Base-by-base conservation (phyloP, 2,113 vertebrate species). In the Menidia beryllina region DNA sequence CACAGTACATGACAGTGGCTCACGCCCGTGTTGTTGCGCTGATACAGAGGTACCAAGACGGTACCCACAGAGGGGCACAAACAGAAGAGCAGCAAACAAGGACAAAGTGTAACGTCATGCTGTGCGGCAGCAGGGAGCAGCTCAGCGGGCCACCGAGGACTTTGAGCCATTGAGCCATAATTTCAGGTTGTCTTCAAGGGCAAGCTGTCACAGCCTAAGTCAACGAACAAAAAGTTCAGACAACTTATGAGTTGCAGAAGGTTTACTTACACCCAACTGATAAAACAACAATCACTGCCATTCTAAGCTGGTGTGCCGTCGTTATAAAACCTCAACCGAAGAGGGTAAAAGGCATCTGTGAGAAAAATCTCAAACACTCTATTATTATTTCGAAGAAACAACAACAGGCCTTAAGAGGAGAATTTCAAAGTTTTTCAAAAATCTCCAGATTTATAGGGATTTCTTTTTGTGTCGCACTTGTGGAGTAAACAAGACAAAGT, bases 81-180 rank as follows among this genome's bases (percentile, higher is more conserved):
- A 69, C n/a, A 48, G 3, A 80, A 62, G 15, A 69, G 59, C 67
- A 55, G 84, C 62, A 86, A 75, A 78, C 73, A 82, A 85, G 81
- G 84, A 60, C 85, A 76, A 23, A 26, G 24, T 1, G 50, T 14
- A 25, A 47, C 51, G 6, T 59, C 83, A 54, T 15, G 77, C 70
- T 72, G 72, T 41, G 86, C 50, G 53, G 66, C 81, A 72, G 84
- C 77, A 60, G 86, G 53, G 63, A 58, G 52, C 48, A 9, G 69
- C 75, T 30, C 88, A 69, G 52, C 77, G 17, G 75, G 71, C 41
- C 53, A 48, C 38, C 41, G 2, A 41, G 62, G 25, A 61, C 77
- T 48, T 34, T 72, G 39, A 59, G 17, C 43, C 43, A 26, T 49
- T 24, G 43, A 69, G 53, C 49, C 54, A 61, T 77, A 66, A 54